Conservation (phyloP, 2,113 vertebrate species). For the Ammodytes dubius region DNA sequence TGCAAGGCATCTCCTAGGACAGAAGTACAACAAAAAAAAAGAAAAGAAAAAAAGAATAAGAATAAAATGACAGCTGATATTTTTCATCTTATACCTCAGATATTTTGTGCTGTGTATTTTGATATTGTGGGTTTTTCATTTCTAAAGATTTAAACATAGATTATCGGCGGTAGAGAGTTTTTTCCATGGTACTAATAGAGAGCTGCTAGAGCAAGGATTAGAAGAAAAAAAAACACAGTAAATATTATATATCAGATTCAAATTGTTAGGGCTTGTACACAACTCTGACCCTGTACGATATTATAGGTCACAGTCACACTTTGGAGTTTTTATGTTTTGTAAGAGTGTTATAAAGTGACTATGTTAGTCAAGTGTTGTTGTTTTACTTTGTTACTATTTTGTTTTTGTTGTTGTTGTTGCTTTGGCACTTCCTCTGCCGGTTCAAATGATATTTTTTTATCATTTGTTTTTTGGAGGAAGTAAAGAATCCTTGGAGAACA, state of each 20-base stretch:
- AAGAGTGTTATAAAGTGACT: constrained; percentile 91
- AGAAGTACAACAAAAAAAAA: constrained; percentile 82
- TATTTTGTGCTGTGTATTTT: constrained; percentile 99
- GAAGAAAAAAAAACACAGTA: constrained; percentile 44
- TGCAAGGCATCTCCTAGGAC: constrained; percentile 94
- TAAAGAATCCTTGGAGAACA: constrained; percentile 4
- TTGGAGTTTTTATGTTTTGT: constrained; percentile 91
- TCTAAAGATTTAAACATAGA: constrained; percentile 92
- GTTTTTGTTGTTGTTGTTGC: constrained; percentile 83
- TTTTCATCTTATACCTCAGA: constrained; percentile 99
- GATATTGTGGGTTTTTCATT: constrained; percentile 99
- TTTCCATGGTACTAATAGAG: constrained; percentile 93
- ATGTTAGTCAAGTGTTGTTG: constrained; percentile 88
- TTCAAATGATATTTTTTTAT: constrained; percentile 27
- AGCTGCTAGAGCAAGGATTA: constrained; percentile 89
- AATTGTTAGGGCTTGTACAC: constrained; percentile 89
- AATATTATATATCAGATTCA: constrained; percentile 83
- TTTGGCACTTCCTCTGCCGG: constrained; percentile 49
- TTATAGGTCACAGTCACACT: constrained; percentile 87
- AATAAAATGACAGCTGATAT: constrained; percentile 85
- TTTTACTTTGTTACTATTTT: constrained; percentile 66
- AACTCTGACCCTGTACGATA: constrained; percentile 85
- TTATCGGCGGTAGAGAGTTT: constrained; percentile 94
- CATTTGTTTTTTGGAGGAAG: constrained; percentile 3
- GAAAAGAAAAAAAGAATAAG: constrained; percentile 60